Evolutionary conservation across 2,888 invertebrate genomes (phyloP), one percentile per base, ranked within the genome.

Genomic region (Eumerus sabulonum): DNA sequence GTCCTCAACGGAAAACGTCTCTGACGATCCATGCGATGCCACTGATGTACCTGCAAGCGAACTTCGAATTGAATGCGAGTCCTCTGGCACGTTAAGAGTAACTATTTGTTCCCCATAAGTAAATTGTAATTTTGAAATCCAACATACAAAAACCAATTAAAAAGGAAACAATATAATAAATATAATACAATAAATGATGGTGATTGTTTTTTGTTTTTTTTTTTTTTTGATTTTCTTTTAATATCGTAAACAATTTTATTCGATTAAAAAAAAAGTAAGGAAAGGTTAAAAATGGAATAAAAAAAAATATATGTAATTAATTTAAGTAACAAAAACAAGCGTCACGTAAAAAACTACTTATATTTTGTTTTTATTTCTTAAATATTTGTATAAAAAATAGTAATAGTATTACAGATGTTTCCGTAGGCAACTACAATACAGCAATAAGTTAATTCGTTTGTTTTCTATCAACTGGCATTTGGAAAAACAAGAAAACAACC

Each of bases 11-110:
- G 88, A 88, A 85, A 88, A 87, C 48, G 88, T 88, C 82, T 88
- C 88, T 83, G 87, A 86, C 72, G 88, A 88, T 68, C 87, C 88
- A 82, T 87, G 87, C 82, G 88, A 88, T 82, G 88, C 88, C 83
- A 88, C 86, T 83, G 88, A 88, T 82, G 88, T 88, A 87, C 88
- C 88, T 86, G 88, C 88, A 86, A 88, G 87, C 86, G 88, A 88
- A 87, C 88, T 88, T 86, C 88, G 86, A 84, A 88, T 85, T 86
- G 88, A 88, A 82, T 88, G 86, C 83, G 86, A 83, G 84, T 88
- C 88, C 86, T 88, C 88, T 84, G 88, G 87, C 82, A 88, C 87
- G 84, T 87, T 88, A 83, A 88, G 85, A 83, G 88, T 88, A 83
- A 88, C 88, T 88, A 86, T 82, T 27, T 27, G 7, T 27, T 27